Evolutionary conservation across 2,888 invertebrate species (phyloP), one percentile per base, ranked within the genome.

Genomic region (Drosophila buzzatii): DNA sequence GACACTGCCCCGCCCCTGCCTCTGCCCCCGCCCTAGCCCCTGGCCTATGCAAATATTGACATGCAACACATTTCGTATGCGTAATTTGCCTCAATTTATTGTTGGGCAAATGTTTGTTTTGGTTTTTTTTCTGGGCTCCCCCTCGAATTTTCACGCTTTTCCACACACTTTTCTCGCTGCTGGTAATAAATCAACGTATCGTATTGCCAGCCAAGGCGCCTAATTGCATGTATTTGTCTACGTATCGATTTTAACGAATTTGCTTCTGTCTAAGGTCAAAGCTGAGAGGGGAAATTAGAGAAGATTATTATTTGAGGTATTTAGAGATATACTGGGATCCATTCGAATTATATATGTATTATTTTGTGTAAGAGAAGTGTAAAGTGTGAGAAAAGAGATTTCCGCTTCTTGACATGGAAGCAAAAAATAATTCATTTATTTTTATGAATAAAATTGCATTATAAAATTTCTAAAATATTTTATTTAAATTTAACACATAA

Each of bases 21-120:
- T 1, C 2, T 27, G 20, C 10, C 23, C 9, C 42, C 18, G 0
- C 35, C 7, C 44, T 1, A 27, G 16, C 23, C 16, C 39, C 2
- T 7, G 62, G 63, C 58, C 79, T 73, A 90, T 82, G 82, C 79
- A 82, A 86, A 88, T 88, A 90, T 90, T 89, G 75, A 79, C 75
- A 58, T 68, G 73, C 84, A 70, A 52, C 63, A 70, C 67, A 70
- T 75, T 79, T 79, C 67, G 74, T 73, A 78, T 85, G 70, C 81
- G 76, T 90, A 85, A 83, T 89, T 86, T 86, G 76, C 71, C 73
- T 70, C 67, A 82, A 85, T 82, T 82, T 80, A 71, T 87, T 73
- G 69, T 69, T 70, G 51, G 7, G 44, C 63, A 64, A 67, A 73
- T 74, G 68, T 85, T 89, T 81, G 68, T 55, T 53, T 70, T 62